Conservation (phyloP, 2,797 vertebrate genomes). For the Helostoma temminkii region DNA sequence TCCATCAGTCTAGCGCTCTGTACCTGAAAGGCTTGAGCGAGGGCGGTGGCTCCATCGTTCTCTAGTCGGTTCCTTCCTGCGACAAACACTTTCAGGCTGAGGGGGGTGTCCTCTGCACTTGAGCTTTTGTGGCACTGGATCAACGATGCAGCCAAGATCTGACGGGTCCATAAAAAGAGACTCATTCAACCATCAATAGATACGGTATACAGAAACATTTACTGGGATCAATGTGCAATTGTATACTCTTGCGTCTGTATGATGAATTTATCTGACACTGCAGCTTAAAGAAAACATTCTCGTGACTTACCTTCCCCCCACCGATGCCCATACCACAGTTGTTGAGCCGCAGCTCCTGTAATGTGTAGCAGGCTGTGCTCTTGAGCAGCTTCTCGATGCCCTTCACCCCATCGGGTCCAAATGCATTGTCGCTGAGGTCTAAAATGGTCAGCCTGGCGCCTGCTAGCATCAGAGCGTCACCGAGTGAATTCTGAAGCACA, state of each 20-base stretch:
- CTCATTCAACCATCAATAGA: not conserved
- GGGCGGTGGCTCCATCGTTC: constrained; percentile 94
- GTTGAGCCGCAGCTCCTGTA: constrained; percentile 94
- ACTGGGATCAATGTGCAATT: not conserved
- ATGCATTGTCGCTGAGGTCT: constrained; percentile 98
- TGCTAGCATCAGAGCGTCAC: constrained; percentile 91
- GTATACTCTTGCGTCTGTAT: not conserved
- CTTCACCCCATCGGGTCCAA: constrained; percentile 95
- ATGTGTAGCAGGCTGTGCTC: constrained; percentile 89
- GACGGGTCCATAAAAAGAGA: constrained; percentile 20
- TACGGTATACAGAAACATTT: not conserved
- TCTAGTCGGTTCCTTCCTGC: constrained; percentile 97
- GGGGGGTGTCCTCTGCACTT: constrained; percentile 83
- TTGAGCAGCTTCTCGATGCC: constrained; percentile 93
- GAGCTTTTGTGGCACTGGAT: constrained; percentile 90
- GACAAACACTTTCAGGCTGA: constrained; percentile 93
- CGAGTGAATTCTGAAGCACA: constrained; percentile 87
- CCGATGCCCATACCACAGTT: constrained; percentile 99
- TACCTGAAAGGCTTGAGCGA: constrained; percentile 96
- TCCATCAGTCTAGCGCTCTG: no score
- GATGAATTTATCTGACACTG: not conserved
- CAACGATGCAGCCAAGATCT: constrained; percentile 94
- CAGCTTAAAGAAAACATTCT: not conserved
- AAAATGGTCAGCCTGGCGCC: constrained; percentile 92
- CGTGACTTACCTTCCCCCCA: constrained; percentile 90